Conservation (phyloP, 2,113 vertebrate species). For the Trematomus loennbergii region DNA sequence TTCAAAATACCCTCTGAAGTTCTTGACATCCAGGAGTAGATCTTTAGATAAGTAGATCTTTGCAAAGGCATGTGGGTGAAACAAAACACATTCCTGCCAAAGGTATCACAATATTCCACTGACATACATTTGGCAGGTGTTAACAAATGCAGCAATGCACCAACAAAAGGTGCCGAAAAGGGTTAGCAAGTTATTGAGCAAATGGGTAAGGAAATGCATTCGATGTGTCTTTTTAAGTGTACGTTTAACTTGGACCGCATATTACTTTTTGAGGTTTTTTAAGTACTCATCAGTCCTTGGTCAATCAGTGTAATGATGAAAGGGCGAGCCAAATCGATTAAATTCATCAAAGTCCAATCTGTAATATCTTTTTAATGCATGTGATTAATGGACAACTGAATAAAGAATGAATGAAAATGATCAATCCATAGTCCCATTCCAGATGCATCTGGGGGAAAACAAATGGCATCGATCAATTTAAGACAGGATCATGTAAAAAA, state of each 20-base stretch:
- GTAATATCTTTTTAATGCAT: background rate
- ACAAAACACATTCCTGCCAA: background rate
- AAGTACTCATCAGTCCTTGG: background rate
- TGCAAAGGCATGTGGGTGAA: background rate
- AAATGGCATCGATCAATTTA: conserved; percentile 36
- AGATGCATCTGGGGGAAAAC: conserved; percentile 17
- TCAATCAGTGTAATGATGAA: background rate
- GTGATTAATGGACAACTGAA: conserved; percentile 22
- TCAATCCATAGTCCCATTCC: background rate
- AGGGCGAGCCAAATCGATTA: background rate
- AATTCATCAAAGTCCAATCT: conserved; percentile 35
- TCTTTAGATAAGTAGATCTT: background rate
- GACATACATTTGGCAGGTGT: background rate
- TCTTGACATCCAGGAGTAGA: background rate
- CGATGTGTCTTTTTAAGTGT: background rate
- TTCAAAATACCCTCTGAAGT: background rate
- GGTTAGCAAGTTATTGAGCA: no score
- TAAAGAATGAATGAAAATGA: conserved; percentile 1
- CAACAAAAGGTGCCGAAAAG: background rate
- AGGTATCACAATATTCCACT: background rate
- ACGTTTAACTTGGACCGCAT: no score
- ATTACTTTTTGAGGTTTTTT: no score
- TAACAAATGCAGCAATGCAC: background rate
- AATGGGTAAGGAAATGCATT: background rate
- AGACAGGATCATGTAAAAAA: conserved; percentile 53